Evolutionary conservation across 2,888 invertebrate genomes (phyloP).

Genomic region (Cataglyphis livida): DNA sequence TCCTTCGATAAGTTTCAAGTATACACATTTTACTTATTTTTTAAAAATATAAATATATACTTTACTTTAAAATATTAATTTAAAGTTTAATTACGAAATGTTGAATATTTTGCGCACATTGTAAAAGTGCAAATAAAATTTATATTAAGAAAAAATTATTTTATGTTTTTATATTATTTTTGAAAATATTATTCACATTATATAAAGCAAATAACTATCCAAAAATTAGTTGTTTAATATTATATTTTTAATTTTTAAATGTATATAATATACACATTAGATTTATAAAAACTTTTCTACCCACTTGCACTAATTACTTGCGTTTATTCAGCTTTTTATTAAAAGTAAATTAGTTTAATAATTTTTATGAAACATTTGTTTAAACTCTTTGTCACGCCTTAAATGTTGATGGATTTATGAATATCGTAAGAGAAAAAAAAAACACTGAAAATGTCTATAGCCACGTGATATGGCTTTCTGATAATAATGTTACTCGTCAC

Average conservation of each 20-base stretch:
- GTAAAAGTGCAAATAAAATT: background rate
- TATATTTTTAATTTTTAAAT: constrained; percentile 10
- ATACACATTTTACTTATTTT: background rate
- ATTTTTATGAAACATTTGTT: background rate
- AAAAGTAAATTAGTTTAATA: constrained; percentile 1
- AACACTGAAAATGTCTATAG: background rate
- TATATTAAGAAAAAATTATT: background rate
- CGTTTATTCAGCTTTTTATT: background rate
- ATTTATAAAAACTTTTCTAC: background rate
- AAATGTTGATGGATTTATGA: background rate
- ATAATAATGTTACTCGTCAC: background rate
- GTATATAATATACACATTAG: background rate
- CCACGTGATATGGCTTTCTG: background rate
- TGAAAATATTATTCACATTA: background rate
- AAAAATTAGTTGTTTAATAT: background rate
- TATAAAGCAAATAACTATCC: background rate
- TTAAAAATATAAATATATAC: background rate
- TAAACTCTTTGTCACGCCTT: background rate
- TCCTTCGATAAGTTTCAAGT: background rate
- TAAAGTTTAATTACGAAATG: background rate
- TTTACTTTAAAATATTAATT: background rate
- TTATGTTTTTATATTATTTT: background rate
- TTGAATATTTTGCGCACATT: too few species aligned
- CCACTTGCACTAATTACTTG: background rate
- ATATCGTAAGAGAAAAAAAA: background rate